Evolutionary conservation across 2,797 vertebrate genomes (phyloP).

Genomic region (Helostoma temminkii): DNA sequence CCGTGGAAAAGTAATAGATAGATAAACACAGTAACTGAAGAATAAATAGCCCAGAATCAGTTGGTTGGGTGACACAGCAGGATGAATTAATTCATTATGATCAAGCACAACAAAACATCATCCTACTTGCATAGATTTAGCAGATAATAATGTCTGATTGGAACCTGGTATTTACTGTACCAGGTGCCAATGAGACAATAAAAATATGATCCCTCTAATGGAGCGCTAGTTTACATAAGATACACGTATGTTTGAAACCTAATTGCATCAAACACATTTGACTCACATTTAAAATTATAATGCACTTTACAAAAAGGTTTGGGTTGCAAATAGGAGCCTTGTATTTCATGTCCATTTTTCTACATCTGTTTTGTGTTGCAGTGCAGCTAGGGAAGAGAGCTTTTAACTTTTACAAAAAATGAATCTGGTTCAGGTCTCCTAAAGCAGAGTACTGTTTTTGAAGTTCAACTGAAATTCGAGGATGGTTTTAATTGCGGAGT

Average conservation of each 20-base stretch:
- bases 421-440: background rate
- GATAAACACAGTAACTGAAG: constrained; percentile 9
- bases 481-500: background rate
- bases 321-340: too few species aligned
- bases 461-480: background rate
- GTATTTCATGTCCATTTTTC: too few species aligned
- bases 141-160: too few species aligned
- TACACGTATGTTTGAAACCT: background rate
- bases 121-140: background rate
- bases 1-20: constrained; percentile 15
- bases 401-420: background rate
- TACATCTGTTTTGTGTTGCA: too few species aligned
- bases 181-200: background rate
- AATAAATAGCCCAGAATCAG: background rate
- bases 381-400: background rate
- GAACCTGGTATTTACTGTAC: too few species aligned
- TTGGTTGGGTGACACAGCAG: background rate
- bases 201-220: too few species aligned
- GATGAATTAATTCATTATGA: background rate
- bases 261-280: too few species aligned
- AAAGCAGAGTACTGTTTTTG: too few species aligned
- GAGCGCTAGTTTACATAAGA: background rate
- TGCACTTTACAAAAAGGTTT: too few species aligned
- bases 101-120: too few species aligned
- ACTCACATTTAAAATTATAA: too few species aligned